Evolutionary conservation across 2,888 invertebrate species (phyloP).

Genomic region (Megalurothrips usitatus): DNA sequence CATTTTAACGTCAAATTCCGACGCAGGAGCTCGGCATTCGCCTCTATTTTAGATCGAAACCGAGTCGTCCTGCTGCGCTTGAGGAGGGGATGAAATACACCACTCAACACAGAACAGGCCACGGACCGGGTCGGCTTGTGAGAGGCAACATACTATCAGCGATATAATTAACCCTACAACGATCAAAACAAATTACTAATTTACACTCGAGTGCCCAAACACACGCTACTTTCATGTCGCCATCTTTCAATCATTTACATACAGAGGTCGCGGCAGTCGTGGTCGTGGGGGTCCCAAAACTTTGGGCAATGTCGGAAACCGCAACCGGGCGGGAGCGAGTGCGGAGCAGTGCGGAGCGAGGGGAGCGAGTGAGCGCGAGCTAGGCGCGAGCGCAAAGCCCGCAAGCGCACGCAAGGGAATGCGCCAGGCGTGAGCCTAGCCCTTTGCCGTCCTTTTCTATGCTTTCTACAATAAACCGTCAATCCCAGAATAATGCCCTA

Average conservation of each 20-base stretch:
- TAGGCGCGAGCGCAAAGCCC: too few species aligned
- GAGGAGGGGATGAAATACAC: neutral
- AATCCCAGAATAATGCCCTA: too few species aligned
- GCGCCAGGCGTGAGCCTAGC: too few species aligned
- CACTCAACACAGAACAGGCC: neutral
- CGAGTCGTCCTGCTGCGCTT: neutral
- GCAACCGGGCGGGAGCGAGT: neutral
- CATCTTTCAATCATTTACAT: slow-evolving; percentile 23
- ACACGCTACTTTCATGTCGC: slow-evolving; percentile 26
- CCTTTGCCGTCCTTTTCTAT: too few species aligned
- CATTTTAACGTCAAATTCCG: slow-evolving; percentile 14
- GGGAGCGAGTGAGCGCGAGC: too few species aligned
- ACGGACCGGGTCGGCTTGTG: neutral
- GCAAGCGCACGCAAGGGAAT: too few species aligned
- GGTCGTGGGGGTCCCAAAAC: neutral
- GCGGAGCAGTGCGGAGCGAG: neutral
- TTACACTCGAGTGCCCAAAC: slow-evolving; percentile 15
- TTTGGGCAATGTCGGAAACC: neutral
- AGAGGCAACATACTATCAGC: neutral
- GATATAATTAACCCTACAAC: neutral
- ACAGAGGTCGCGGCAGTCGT: slow-evolving; percentile 16
- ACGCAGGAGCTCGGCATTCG: neutral
- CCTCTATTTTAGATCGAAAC: neutral
- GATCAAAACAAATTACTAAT: slow-evolving; percentile 19
- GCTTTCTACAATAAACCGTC: too few species aligned